Conservation (phyloP, 2,797 vertebrate species). For the Triplophysa yarkandensis region DNA sequence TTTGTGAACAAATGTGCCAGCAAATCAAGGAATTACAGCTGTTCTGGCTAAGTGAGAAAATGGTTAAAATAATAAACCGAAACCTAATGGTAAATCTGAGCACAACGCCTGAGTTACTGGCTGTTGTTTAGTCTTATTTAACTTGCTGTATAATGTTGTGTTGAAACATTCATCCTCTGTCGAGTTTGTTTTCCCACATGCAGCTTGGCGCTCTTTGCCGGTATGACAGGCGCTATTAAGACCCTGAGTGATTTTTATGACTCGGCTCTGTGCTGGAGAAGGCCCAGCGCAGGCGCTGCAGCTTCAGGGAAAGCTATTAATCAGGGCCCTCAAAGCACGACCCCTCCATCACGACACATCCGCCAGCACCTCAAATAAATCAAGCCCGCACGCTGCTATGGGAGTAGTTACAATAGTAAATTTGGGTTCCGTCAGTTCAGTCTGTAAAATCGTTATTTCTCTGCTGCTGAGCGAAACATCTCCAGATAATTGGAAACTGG, state of each 20-base stretch:
- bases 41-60: constrained; percentile 9
- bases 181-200: constrained; percentile 43
- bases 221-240: constrained; percentile 39
- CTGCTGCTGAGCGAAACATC: not conserved
- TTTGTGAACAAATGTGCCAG: constrained; percentile 26
- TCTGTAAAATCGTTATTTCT: constrained; percentile 22
- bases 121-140: constrained; percentile 36
- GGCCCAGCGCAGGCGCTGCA: constrained; percentile 15
- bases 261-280: constrained; percentile 23
- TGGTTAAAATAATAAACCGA: constrained; percentile 23
- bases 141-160: constrained; percentile 31
- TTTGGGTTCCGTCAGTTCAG: constrained; percentile 6
- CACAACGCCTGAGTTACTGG: not conserved
- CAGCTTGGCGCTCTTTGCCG: constrained; percentile 23
- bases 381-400: not conserved
- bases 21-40: constrained; percentile 22
- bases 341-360: constrained; percentile 23
- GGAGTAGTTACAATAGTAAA: constrained; percentile 26
- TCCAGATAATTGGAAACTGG: not conserved
- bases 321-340: constrained; percentile 25
- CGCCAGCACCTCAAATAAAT: constrained; percentile 32
- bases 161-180: constrained; percentile 35
- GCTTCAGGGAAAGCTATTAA: constrained; percentile 42
- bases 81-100: constrained; percentile 15
- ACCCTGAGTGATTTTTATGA: constrained; percentile 42